These are phyloP conservation scores for Tympanoctomys barrerae DNA, from an alignment of 2,797 vertebrate species.

Conservation along the genomic window DNA sequence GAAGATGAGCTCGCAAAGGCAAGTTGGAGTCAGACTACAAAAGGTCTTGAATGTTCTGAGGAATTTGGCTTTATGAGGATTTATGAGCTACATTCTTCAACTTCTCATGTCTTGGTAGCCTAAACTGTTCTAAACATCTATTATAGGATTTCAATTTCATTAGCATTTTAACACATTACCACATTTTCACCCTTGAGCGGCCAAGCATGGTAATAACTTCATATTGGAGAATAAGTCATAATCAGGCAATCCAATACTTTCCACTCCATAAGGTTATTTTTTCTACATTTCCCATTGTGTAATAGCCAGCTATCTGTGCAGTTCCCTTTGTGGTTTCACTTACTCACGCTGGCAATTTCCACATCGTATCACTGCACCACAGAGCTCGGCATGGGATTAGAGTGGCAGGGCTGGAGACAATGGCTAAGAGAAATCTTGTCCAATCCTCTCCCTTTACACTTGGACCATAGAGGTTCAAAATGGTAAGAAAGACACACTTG, in stretches of 20 bases:
- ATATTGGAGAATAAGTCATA: slow-evolving; percentile 84
- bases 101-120: slow-evolving; percentile 86
- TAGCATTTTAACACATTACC: slow-evolving; percentile 87
- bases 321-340: slow-evolving; percentile 78
- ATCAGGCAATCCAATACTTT: slow-evolving; percentile 88
- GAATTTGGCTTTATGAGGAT: slow-evolving; percentile 74
- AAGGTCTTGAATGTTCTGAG: slow-evolving; percentile 61
- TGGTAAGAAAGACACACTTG: not conserved
- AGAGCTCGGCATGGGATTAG: not conserved
- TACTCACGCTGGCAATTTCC: slow-evolving; percentile 72
- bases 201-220: slow-evolving; percentile 86
- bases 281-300: slow-evolving; percentile 83
- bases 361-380: slow-evolving; percentile 33
- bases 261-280: slow-evolving; percentile 88
- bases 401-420: slow-evolving; percentile 4
- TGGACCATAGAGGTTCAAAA: not conserved
- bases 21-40: slow-evolving; percentile 58
- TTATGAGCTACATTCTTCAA: slow-evolving; percentile 78
- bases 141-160: slow-evolving; percentile 85
- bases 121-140: slow-evolving; percentile 87
- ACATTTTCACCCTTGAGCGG: slow-evolving; percentile 87
- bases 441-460: slow-evolving; percentile 43
- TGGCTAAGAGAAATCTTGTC: not conserved
- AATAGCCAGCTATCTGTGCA: slow-evolving; percentile 78
- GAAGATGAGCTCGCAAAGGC: slow-evolving; percentile 56